Conservation (phyloP, 2,113 vertebrate species). For the Megaleporinus macrocephalus region DNA sequence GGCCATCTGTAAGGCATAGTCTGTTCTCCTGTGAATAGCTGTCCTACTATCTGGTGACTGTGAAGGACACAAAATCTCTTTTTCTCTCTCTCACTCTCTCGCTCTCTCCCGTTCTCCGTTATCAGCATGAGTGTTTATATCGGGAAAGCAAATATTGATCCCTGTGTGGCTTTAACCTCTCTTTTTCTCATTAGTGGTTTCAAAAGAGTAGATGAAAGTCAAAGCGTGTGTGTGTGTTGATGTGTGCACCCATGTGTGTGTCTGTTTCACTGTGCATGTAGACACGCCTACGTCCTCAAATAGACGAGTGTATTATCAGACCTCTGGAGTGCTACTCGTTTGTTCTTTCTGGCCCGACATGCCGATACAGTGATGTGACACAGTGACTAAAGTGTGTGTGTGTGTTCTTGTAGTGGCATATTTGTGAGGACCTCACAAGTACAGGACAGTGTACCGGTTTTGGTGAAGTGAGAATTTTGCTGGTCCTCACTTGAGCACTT, state of each 20-base stretch:
- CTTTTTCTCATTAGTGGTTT: slow-evolving; percentile 48
- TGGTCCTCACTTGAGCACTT: too few species aligned
- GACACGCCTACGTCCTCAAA: neutral
- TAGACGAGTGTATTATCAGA: slow-evolving; percentile 9
- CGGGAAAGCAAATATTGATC: slow-evolving; percentile 52
- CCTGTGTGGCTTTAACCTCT: slow-evolving; percentile 36
- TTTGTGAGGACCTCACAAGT: neutral
- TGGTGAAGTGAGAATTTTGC: too few species aligned
- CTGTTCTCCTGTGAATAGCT: slow-evolving; percentile 37
- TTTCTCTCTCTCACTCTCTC: neutral
- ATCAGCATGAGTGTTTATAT: slow-evolving; percentile 44
- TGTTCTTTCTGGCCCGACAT: slow-evolving; percentile 1
- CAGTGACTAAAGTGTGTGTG: neutral
- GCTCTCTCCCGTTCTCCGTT: slow-evolving; percentile 22
- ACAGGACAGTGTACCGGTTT: too few species aligned
- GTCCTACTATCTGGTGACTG: slow-evolving; percentile 32
- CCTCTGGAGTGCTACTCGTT: neutral
- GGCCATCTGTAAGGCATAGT: slow-evolving; percentile 21
- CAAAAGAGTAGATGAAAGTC: slow-evolving; percentile 41
- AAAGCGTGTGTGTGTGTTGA: slow-evolving; percentile 7
- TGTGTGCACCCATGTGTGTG: neutral
- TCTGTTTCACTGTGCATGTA: neutral
- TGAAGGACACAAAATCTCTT: slow-evolving; percentile 39
- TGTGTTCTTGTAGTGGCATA: neutral
- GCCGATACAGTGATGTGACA: neutral